These are phyloP conservation scores for Prochilodus magdalenae DNA, from an alignment of 2,113 vertebrate species.

Conservation along the genomic window DNA sequence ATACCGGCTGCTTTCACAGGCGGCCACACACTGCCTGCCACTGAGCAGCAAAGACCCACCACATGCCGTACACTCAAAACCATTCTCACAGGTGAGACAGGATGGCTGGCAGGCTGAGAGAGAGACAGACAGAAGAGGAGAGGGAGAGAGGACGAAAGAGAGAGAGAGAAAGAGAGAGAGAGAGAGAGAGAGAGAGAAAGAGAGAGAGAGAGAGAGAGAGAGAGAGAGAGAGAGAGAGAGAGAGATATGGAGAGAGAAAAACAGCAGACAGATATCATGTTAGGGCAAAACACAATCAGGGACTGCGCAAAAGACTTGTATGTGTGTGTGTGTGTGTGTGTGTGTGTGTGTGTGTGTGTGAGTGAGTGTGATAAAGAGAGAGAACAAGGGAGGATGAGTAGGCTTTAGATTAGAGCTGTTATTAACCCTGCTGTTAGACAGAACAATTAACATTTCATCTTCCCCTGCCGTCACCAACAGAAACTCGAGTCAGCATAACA, in stretches of 20 bases:
- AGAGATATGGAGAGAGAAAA: too few relatives aligned
- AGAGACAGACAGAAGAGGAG: constrained; percentile 1
- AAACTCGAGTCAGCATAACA: constrained; percentile 14
- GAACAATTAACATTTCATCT: constrained; percentile 31
- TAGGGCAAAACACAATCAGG: constrained; percentile 21
- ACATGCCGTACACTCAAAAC: constrained; percentile 79
- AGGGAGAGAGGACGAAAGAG: background rate
- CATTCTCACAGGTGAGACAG: constrained; percentile 76
- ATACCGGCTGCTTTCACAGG: constrained; percentile 75
- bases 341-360: background rate
- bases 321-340: background rate
- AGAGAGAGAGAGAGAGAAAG: constrained; percentile 24
- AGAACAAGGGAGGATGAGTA: background rate
- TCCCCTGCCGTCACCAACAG: background rate
- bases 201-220: background rate
- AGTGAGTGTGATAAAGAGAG: too few relatives aligned
- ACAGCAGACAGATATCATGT: too few relatives aligned
- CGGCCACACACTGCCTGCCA: constrained; percentile 75
- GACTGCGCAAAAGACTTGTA: background rate
- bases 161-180: too few relatives aligned
- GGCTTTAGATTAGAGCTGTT: constrained; percentile 13
- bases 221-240: too few relatives aligned
- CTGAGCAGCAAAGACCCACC: constrained; percentile 69
- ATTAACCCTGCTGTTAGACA: constrained; percentile 44
- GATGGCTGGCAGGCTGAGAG: constrained; percentile 78